Base-by-base conservation (phyloP, 2,888 invertebrate species). In the Craniophora ligustri region DNA sequence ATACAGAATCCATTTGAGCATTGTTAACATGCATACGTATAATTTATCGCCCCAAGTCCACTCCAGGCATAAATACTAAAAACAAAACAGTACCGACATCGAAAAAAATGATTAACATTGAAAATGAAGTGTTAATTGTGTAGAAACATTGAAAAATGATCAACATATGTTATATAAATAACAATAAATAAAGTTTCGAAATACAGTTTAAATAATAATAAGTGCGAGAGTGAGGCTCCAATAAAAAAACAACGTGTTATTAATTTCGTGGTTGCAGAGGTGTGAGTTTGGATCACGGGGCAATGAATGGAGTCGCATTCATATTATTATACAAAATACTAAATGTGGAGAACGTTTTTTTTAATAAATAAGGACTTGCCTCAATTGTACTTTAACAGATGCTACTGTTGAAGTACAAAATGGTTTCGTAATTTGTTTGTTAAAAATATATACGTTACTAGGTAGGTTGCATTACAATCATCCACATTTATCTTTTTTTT, bases 111-210 rank as follows among this genome's bases (percentile, higher is more conserved):
- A 89, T 88, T 89, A 91, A 89, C 87, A 82, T 77, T 82, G 85
- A 88, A 91, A 69, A 92, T 92, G 91, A 92, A 93, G 93, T 93
- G 93, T 92, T 93, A 93, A 93, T 93, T 91, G 89, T 89, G 84
- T 89, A 85, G 89, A 89, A 87, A 91, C 92, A 92, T 92, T 92
- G 92, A 93, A 90, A 91, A 92, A 93, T 92, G 91, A 89, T 91
- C 91, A 91, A 89, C 92, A 92, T 93, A 92, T 88, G 91, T 92
- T 92, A 92, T 92, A 92, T 92, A 92, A 93, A 92, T 92, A 93
- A 87, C 89, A 87, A 92, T 92, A 93, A 93, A 92, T 92, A 92
- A 91, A 84, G 78, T 62, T 83, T 88, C 88, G 87, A 89, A 90
- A 91, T 91, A 91, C 91, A 91, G 92, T 91, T 92, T 92, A 92